Evolutionary conservation across 2,113 vertebrate species (phyloP).

Genomic region (Bolborhynchus lineola): DNA sequence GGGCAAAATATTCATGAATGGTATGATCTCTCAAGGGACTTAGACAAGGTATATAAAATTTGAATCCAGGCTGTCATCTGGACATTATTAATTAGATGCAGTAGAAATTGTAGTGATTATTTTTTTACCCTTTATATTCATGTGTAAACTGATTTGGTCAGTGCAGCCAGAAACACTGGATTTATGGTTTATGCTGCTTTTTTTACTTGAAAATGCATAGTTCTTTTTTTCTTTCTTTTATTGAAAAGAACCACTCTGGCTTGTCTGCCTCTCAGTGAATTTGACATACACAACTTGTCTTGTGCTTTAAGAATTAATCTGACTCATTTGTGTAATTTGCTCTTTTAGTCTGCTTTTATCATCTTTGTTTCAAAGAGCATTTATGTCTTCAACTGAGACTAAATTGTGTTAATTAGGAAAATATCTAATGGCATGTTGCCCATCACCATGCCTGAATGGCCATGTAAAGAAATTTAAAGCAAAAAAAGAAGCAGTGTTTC

Average conservation of each 20-base stretch:
- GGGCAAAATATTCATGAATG: not conserved
- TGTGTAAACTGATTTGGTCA: not conserved
- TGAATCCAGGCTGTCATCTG: not conserved
- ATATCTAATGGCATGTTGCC: constrained; percentile 44
- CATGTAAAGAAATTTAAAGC: not conserved
- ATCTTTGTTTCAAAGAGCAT: constrained; percentile 33
- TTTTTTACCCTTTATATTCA: not conserved
- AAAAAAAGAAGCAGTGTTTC: not conserved
- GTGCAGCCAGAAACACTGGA: not conserved
- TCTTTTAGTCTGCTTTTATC: constrained; percentile 37
- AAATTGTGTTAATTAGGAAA: constrained; percentile 63
- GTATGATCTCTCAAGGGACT: not conserved
- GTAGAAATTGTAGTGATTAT: not conserved
- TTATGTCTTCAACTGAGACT: constrained; percentile 17
- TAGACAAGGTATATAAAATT: not conserved
- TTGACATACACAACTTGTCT: not conserved
- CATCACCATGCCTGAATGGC: constrained; percentile 1
- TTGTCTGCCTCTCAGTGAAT: not conserved
- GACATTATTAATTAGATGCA: not conserved
- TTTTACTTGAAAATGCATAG: not conserved
- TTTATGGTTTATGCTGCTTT: not conserved
- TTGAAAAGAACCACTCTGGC: not conserved
- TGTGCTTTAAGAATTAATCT: constrained; percentile 21
- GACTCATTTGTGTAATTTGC: constrained; percentile 19
- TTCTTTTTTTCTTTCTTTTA: not conserved